Conservation (phyloP, 2,113 vertebrate genomes). For the human region DNA sequence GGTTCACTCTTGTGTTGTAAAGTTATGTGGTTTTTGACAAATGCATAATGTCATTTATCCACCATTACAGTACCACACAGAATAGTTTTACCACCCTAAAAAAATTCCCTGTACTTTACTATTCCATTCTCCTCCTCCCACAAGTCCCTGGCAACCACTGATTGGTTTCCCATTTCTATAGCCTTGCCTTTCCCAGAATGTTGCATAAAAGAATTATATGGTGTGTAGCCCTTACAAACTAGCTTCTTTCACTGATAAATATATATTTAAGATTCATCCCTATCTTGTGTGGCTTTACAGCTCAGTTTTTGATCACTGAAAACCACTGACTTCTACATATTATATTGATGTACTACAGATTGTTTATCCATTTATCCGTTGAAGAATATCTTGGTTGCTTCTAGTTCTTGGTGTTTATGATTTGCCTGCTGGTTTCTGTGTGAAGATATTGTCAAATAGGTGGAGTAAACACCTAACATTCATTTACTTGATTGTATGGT, state of each 20-base stretch:
- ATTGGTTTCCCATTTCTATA: not conserved
- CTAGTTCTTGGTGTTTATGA: not conserved
- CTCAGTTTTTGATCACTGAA: not conserved
- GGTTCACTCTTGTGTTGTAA: not conserved
- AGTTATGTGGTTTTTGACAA: not conserved
- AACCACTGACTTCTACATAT: not conserved
- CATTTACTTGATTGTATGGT: not conserved
- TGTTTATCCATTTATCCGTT: not conserved
- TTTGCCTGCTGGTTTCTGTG: conserved; percentile 13
- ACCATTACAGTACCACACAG: not conserved
- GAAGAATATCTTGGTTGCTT: not conserved
- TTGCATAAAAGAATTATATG: not conserved
- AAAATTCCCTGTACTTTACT: not conserved
- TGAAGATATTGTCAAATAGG: conserved; percentile 6
- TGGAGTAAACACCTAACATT: not conserved
- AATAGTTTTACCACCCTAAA: not conserved
- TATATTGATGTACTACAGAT: not conserved
- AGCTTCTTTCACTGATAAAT: not conserved
- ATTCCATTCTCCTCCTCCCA: not conserved
- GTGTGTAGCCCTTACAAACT: not conserved
- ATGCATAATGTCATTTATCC: not conserved
- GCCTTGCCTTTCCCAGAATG: not conserved
- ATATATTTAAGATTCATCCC: not conserved
- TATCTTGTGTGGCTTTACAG: not conserved
- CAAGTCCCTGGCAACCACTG: not conserved